These are phyloP conservation scores for Centropus unirufus DNA, from an alignment of 2,113 vertebrate genomes.

Conservation along the genomic window DNA sequence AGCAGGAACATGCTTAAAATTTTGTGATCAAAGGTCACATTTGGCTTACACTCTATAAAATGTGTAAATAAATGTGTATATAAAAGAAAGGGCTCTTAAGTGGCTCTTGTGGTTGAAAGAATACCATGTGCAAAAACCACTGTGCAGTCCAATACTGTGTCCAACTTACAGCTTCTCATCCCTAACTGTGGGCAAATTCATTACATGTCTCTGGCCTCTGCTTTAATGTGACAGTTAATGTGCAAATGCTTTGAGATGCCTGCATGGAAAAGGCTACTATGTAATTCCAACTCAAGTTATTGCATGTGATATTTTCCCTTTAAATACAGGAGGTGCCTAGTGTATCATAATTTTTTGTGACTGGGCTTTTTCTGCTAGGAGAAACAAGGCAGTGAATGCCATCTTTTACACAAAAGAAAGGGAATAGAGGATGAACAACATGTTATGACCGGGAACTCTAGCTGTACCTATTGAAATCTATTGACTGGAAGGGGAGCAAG, in stretches of 20 bases:
- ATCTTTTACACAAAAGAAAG: background rate
- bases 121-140: background rate
- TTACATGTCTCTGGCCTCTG: background rate
- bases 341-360: background rate
- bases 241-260: background rate
- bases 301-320: background rate
- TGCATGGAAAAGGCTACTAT: background rate
- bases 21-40: background rate
- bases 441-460: background rate
- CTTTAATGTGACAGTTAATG: background rate
- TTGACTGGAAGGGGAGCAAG: background rate
- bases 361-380: background rate
- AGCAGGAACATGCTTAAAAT: background rate
- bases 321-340: background rate
- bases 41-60: background rate
- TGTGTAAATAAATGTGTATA: background rate
- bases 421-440: background rate
- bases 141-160: background rate
- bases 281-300: background rate
- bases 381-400: background rate
- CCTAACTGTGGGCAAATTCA: background rate
- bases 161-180: background rate
- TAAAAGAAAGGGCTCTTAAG: background rate
- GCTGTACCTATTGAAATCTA: background rate
- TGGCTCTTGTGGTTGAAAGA: background rate